phyloP scores from a whole-genome alignment of 2,888 invertebrate species.

The Cephus spinipes region DNA sequence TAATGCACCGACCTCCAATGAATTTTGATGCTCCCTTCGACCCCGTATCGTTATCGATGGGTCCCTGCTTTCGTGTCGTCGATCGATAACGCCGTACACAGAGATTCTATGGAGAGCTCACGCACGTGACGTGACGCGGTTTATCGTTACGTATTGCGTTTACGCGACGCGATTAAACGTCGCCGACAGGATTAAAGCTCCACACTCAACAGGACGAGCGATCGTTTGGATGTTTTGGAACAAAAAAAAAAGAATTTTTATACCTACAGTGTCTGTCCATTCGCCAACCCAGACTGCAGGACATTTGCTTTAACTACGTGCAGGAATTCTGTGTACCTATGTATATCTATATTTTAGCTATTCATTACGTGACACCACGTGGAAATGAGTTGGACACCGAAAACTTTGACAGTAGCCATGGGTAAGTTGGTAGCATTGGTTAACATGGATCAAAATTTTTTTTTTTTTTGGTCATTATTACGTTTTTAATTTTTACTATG shows the following conservation, averaged over 20 bases:
- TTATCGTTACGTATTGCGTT: constrained; percentile 5
- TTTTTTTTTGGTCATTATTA: background rate
- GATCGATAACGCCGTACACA: constrained; percentile 4
- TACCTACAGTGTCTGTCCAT: background rate
- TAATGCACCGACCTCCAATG: background rate
- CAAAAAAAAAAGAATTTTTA: background rate
- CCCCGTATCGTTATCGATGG: background rate
- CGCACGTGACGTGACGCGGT: constrained; percentile 3
- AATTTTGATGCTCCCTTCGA: background rate
- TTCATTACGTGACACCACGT: background rate
- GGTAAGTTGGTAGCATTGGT: background rate
- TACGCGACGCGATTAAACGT: constrained; percentile 6
- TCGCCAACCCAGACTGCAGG: background rate
- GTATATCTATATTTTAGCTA: background rate
- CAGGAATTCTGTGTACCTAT: background rate
- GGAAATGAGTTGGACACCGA: background rate
- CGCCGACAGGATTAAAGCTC: background rate
- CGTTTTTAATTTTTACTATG: background rate
- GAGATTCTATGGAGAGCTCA: background rate
- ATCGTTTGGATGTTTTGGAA: background rate
- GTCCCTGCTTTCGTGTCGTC: background rate
- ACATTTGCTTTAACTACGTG: background rate
- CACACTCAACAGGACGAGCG: background rate
- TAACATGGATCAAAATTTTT: background rate
- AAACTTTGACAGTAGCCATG: background rate